These are phyloP conservation scores for Drosophila erecta DNA, from an alignment of 1,140 invertebrate species.

Conservation along the genomic window DNA sequence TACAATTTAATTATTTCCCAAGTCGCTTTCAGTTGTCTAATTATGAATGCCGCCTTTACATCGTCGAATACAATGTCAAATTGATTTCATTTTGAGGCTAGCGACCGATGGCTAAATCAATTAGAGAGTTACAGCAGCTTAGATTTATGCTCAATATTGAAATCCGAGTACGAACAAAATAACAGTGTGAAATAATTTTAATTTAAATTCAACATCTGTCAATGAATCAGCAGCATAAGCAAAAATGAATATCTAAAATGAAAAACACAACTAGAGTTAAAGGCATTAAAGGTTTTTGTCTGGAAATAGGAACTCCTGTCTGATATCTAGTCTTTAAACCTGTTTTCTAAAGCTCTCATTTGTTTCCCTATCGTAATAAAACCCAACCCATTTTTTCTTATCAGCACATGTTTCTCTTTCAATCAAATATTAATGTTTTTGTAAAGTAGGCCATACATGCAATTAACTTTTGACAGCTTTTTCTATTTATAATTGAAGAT, in stretches of 20 bases:
- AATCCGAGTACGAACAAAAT: no score
- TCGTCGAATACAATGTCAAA: conserved; percentile 23
- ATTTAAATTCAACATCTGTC: no score
- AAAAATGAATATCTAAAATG: no score
- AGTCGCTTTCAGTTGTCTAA: conserved; percentile 22
- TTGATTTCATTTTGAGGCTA: conserved; percentile 26
- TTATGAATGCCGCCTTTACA: conserved; percentile 44
- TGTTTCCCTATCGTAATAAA: conserved; percentile 12
- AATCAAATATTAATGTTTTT: not conserved
- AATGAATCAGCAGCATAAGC: not conserved
- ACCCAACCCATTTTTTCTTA: conserved; percentile 9
- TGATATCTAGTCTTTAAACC: not conserved
- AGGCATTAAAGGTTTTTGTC: no score
- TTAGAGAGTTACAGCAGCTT: conserved; percentile 48
- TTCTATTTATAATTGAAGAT: not conserved
- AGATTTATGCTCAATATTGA: conserved; percentile 14
- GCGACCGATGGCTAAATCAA: conserved; percentile 61
- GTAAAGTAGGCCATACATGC: conserved; percentile 18
- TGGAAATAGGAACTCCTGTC: not conserved
- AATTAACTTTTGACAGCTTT: conserved; percentile 35
- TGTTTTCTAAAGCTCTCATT: conserved; percentile 4
- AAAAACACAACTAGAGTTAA: no score
- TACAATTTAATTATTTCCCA: conserved; percentile 48
- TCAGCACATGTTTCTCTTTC: not conserved
- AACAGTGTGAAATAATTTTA: no score